Evolutionary conservation across 2,888 invertebrate species (phyloP).

Genomic region (Agrochola macilenta): DNA sequence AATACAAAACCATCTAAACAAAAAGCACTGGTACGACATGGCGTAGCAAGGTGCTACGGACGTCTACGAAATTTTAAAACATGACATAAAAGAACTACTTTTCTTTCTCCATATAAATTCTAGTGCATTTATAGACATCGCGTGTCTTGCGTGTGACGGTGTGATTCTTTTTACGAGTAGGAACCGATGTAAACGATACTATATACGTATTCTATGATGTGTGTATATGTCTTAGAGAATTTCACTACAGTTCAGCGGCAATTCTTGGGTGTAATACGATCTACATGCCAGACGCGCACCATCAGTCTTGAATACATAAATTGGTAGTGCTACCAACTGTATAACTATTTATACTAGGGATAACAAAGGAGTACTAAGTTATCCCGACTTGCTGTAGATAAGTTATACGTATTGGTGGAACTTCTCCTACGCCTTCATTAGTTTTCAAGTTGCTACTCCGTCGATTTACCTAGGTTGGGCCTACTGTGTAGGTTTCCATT

Average conservation of each 20-base stretch:
- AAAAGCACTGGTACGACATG: not conserved
- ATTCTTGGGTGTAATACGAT: not conserved
- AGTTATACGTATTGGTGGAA: not conserved
- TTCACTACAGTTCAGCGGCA: not conserved
- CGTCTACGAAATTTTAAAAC: not conserved
- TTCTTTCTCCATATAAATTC: not conserved
- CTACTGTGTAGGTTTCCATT: not conserved
- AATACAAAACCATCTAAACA: too few species aligned
- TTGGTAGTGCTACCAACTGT: not conserved
- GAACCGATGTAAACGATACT: not conserved
- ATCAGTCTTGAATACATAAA: not conserved
- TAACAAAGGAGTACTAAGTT: not conserved
- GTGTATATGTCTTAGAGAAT: constrained; percentile 1
- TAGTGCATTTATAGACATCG: not conserved
- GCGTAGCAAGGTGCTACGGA: constrained; percentile 21
- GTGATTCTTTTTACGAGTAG: not conserved
- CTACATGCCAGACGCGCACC: not conserved
- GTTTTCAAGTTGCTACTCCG: not conserved
- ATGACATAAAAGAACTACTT: not conserved
- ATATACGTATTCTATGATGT: not conserved
- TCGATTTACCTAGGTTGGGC: not conserved
- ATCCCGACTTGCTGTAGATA: too few species aligned
- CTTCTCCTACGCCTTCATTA: not conserved
- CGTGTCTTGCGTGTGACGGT: not conserved
- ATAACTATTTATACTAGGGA: not conserved